Evolutionary conservation across 2,113 vertebrate species (phyloP), one percentile per base, ranked within the genome.

Genomic region (Dicerorhinus sumatrensis): DNA sequence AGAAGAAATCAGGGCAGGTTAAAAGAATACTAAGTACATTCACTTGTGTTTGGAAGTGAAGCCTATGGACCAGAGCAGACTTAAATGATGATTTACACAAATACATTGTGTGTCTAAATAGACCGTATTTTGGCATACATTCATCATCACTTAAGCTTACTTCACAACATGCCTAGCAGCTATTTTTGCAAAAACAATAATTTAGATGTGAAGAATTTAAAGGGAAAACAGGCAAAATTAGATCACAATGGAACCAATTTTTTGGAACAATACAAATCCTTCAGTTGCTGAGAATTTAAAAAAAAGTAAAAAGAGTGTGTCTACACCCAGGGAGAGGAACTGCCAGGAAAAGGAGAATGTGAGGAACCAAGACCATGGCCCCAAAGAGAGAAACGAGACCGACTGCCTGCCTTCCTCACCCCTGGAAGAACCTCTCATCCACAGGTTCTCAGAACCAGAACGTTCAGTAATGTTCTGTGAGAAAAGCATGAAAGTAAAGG

Each of bases 151-250:
- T 97, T 96, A 91, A 62, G 82, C 77, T 96, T 96, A 96, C 94
- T 98, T 97, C 94, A 84, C 86, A 97, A 98, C 96, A 98, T 97
- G 96, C 96, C 98, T 95, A 70, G 97, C 54, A 97, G 97, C 95
- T 98, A 97, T 97, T 97, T 97, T 97, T 97, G 76, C 65, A 94
- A 96, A 96, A 87, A 96, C 60, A 70, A 72, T 91, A 60, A 79
- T 96, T 98, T 89, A 60, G 85, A 96, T 65, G 85, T 89, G 89
- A 97, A 87, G 65, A 91, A 76, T 89, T 93, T 96, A 87, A 76
- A 60, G 93, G 79, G 94, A 85, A 82, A 94, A 93, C 62, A 93
- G 82, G 72, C 72, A 91, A 92, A 91, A 97, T 85, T 58, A 94
- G 72, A 97, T 91, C 85, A 97, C 82, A 96, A 94, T 70, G 39